Evolutionary conservation across 2,888 invertebrate species (phyloP).

Genomic region (Ectemnius cavifrons): DNA sequence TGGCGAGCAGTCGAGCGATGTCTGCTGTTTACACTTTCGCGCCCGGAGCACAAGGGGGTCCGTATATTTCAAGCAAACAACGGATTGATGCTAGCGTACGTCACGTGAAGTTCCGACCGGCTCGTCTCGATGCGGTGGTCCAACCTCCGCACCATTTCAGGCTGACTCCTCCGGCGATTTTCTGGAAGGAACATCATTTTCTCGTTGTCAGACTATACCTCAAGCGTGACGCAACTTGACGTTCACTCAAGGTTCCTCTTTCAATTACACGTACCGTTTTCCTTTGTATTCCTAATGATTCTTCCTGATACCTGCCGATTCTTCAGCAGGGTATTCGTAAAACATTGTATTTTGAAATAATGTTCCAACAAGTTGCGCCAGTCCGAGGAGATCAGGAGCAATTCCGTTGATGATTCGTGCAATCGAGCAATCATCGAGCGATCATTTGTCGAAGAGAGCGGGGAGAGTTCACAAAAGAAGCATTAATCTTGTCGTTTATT

Average conservation of each 20-base stretch:
- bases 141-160: constrained; percentile 36
- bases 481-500: constrained; percentile 58
- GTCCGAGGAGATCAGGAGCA: constrained; percentile 47
- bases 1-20: constrained; percentile 60
- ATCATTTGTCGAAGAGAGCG: constrained; percentile 54
- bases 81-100: constrained; percentile 53
- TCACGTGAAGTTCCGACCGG: constrained; percentile 33
- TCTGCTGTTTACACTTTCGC: constrained; percentile 59
- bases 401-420: constrained; percentile 55
- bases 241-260: constrained; percentile 9
- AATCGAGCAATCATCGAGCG: constrained; percentile 45
- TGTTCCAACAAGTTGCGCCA: background rate
- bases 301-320: constrained; percentile 7
- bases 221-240: background rate
- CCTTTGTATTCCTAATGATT: background rate
- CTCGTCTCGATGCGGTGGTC: constrained; percentile 24
- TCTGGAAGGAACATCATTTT: constrained; percentile 45
- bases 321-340: constrained; percentile 22
- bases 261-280: constrained; percentile 19
- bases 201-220: constrained; percentile 34
- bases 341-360: too few species aligned
- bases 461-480: constrained; percentile 32
- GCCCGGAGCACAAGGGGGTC: constrained; percentile 46
- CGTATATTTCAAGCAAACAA: constrained; percentile 53
- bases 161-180: constrained; percentile 48